These are phyloP conservation scores for Esox niger DNA, from an alignment of 2,113 vertebrate species.

Conservation along the genomic window DNA sequence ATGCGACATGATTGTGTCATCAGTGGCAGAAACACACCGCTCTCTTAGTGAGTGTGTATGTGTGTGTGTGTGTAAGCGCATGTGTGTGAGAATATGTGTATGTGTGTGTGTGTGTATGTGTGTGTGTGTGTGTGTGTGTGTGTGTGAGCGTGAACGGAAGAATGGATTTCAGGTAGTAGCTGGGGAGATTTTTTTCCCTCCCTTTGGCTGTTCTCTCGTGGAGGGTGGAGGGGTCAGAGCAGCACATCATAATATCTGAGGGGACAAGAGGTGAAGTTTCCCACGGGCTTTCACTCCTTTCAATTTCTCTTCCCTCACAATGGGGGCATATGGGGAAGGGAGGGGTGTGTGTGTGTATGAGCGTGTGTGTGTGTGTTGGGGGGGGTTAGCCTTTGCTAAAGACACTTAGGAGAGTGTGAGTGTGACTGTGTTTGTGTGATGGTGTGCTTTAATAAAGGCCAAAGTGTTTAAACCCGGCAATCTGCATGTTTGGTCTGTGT, in stretches of 20 bases:
- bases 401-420: not conserved
- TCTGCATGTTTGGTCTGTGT: not conserved
- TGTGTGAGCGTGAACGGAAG: not conserved
- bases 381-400: not conserved
- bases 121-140: slow-evolving; percentile 8
- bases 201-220: not conserved
- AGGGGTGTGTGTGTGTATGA: too few relatives aligned
- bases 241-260: not conserved
- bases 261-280: slow-evolving; percentile 46
- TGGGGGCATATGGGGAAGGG: too few relatives aligned
- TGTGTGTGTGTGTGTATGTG: not conserved
- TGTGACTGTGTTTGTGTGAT: slow-evolving; percentile 11
- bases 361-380: not conserved
- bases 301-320: slow-evolving; percentile 10
- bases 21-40: not conserved
- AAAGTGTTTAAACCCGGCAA: slow-evolving; percentile 46
- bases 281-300: slow-evolving; percentile 44
- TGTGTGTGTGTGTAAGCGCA: not conserved
- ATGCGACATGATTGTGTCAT: slow-evolving; percentile 19
- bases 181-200: not conserved
- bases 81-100: not conserved
- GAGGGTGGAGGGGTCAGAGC: not conserved
- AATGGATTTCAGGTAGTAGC: not conserved
- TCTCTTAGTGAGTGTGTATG: not conserved
- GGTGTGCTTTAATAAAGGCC: slow-evolving; percentile 55